Base-by-base conservation (phyloP, 2,888 invertebrate genomes). In the Metalampra italica region DNA sequence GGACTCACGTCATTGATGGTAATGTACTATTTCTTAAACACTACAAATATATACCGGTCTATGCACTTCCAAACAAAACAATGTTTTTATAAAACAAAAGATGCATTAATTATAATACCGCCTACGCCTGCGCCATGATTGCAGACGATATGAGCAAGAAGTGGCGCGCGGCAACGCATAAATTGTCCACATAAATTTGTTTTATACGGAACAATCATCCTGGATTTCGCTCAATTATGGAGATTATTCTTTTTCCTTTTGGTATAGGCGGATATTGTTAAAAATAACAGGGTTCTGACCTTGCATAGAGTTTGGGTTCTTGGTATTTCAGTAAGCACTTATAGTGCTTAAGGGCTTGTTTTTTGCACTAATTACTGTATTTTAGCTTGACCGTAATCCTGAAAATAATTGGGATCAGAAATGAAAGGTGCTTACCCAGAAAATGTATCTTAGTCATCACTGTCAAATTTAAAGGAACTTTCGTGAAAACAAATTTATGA, bases 171-270 rank as follows among this genome's bases (percentile, higher is more conserved):
- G 56, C 57, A 53, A 56, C 64, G 61, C 66, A 66, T 66, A 68
- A 68, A 68, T 70, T 63, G 68, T 39, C 54, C 50, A 50, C 57
- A 64, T 63, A 68, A 67, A 68, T 66, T 65, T 57, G 55, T 60
- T 59, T 49, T 56, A 47, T 52, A 50, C 56, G 57, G 58, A 62
- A 66, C 62, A 63, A 66, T 66, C 64, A 63, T 59, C 54, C 58
- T 59, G 64, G 62, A 66, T 60, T 59, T 54, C 52, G 63, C 59
- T 61, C 68, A 64, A 68, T 68, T 66, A 68, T 62, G 66, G 57
- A 58, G 57, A 64, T 62, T 60, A 50, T 55, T 61, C 56, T 55
- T 51, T 64, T 62, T 49, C 61, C 56, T 55, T 56, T 54, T 56
- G 57, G 57, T 58, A 62, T 62, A 59, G 56, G 58, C 58, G 55